phyloP scores from a whole-genome alignment of 2,797 vertebrate species.

The Taenioides sp. region DNA sequence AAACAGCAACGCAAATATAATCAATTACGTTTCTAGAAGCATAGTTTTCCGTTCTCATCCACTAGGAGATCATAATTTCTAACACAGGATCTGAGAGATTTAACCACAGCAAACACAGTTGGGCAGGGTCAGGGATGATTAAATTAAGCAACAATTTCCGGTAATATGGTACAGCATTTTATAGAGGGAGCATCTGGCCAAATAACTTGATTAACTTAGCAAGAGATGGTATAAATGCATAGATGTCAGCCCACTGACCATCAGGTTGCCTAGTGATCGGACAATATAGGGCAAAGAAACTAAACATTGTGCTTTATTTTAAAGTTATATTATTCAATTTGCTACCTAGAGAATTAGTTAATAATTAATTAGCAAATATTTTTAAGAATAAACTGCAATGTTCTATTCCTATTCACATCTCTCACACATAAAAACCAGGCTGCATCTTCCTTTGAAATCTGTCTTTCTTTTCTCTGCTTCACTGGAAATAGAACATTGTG shows the following conservation, averaged over 20 bases:
- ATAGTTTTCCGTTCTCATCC: too few relatives aligned
- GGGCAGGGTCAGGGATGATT: neutral
- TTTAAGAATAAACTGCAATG: neutral
- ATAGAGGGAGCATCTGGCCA: neutral
- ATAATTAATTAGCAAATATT: too few relatives aligned
- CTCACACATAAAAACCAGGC: constrained; percentile 12
- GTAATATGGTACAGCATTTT: constrained; percentile 4
- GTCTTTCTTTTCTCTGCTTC: constrained; percentile 12
- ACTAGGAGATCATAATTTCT: neutral
- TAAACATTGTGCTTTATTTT: neutral
- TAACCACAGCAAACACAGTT: neutral
- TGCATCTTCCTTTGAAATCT: constrained; percentile 6
- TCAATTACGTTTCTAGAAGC: too few relatives aligned
- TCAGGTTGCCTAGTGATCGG: neutral
- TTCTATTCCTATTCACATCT: neutral
- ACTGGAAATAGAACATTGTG: constrained; percentile 39
- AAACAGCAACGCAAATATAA: too few relatives aligned
- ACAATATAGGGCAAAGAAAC: constrained; percentile 4
- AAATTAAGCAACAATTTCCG: constrained; percentile 8
- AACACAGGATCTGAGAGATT: neutral
- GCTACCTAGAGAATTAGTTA: too few relatives aligned
- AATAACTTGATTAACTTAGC: constrained; percentile 9
- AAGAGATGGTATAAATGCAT: neutral
- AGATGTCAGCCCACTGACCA: neutral
- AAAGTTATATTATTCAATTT: too few relatives aligned